A percentile compares a stretch with the other conserved stretches of the same genome.
phyloP scores from a whole-genome alignment of 2,797 vertebrate genomes.

The Lepilemur ruficaudatus region DNA sequence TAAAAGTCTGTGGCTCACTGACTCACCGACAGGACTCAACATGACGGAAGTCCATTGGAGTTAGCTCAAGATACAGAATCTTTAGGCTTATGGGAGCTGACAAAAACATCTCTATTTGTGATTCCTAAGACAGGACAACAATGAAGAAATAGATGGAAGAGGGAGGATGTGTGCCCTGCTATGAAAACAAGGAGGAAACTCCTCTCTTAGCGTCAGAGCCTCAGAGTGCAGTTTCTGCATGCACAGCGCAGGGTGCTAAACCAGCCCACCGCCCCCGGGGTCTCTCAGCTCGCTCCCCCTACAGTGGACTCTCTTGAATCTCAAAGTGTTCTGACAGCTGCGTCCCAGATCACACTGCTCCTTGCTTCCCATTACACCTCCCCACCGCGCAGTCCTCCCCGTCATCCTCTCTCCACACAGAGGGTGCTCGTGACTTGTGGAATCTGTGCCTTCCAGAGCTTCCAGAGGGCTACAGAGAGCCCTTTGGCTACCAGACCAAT shows the following conservation, averaged over 20 bases:
- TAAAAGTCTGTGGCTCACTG: background rate
- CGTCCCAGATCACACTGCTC: background rate
- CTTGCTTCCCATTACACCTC: background rate
- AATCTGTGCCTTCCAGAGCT: slow-evolving; percentile 60
- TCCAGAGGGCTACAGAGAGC: background rate
- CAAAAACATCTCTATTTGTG: slow-evolving; percentile 60
- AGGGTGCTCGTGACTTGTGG: slow-evolving; percentile 42
- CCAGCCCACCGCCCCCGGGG: background rate
- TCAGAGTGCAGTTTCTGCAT: background rate
- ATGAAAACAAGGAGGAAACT: background rate
- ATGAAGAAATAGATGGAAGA: background rate
- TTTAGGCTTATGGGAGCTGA: slow-evolving; percentile 30
- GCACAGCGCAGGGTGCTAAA: too few relatives aligned
- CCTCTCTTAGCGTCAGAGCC: background rate
- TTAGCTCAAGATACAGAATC: background rate
- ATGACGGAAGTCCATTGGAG: background rate
- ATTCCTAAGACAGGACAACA: background rate
- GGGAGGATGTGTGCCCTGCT: background rate
- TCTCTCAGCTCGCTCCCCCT: rapidly evolving
- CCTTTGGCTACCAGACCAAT: background rate
- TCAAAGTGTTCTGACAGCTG: background rate
- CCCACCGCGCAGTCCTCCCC: background rate
- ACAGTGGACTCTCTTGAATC: rapidly evolving
- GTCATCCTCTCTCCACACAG: background rate
- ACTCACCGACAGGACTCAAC: background rate